These are phyloP conservation scores for Sylvia borin DNA, from an alignment of 2,797 vertebrate species.

Conservation along the genomic window DNA sequence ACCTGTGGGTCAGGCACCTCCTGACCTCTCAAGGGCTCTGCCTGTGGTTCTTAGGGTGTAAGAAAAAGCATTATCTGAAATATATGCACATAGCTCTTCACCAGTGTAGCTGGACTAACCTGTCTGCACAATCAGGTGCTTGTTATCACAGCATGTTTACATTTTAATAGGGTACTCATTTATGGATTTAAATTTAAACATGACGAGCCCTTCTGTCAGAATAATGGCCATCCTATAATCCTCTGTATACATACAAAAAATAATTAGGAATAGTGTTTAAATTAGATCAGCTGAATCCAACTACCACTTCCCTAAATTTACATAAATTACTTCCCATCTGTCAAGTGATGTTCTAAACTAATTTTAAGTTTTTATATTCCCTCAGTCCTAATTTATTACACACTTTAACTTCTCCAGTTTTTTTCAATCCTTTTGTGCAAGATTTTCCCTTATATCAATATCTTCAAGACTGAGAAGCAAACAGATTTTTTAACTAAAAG, in stretches of 20 bases:
- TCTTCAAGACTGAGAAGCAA: not conserved
- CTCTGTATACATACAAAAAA: constrained; percentile 11
- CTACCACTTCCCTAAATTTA: constrained; percentile 55
- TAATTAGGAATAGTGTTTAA: constrained; percentile 37
- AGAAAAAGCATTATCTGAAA: not conserved
- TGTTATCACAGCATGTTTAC: constrained; percentile 40
- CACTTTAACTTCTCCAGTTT: not conserved
- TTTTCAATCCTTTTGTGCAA: constrained; percentile 12
- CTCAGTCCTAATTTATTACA: constrained; percentile 36
- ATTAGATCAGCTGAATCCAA: constrained; percentile 45
- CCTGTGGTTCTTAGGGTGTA: not conserved
- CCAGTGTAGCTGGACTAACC: not conserved
- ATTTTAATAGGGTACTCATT: constrained; percentile 17
- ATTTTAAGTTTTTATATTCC: constrained; percentile 22
- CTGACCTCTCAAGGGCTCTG: not conserved
- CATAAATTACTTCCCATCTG: constrained; percentile 53
- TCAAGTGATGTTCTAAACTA: constrained; percentile 49
- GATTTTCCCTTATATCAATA: not conserved
- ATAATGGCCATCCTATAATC: constrained; percentile 26
- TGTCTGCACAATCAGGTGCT: not conserved
- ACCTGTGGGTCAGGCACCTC: not conserved
- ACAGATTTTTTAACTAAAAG: not conserved
- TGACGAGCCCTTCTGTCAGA: constrained; percentile 29
- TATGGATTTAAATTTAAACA: constrained; percentile 32
- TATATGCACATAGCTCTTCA: not conserved